Evolutionary conservation across 1,140 invertebrate genomes (phyloP).

Genomic region (Bombus waltoni): DNA sequence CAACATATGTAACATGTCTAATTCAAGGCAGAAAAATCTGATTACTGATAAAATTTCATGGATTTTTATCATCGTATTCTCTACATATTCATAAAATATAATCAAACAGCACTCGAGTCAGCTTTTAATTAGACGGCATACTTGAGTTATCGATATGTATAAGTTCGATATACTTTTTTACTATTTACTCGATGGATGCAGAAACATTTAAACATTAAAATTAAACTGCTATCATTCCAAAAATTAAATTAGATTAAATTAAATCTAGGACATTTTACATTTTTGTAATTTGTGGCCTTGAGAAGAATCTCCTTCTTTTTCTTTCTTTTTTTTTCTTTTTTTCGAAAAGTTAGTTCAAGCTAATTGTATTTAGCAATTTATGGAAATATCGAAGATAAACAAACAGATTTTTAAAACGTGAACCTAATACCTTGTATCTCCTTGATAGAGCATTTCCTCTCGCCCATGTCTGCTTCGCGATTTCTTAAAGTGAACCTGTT

Average conservation of each 20-base stretch:
- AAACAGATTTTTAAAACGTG: not conserved
- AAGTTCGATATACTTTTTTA: not conserved
- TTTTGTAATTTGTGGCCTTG: not conserved
- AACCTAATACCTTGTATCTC: slow-evolving; percentile 54
- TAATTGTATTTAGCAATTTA: not conserved
- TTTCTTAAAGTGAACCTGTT: slow-evolving; percentile 13
- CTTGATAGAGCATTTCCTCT: not conserved
- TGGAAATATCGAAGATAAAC: not conserved
- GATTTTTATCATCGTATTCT: not conserved
- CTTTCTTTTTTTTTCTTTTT: no score
- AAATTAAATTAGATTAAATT: not conserved
- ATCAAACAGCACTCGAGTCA: not conserved
- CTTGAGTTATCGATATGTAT: not conserved
- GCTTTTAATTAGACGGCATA: not conserved
- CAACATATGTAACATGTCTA: no score
- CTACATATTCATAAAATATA: not conserved
- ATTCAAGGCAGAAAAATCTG: not conserved
- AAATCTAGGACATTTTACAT: not conserved
- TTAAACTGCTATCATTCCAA: no score
- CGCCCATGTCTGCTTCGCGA: slow-evolving; percentile 16
- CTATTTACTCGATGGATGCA: not conserved
- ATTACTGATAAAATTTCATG: not conserved
- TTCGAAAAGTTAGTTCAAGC: no score
- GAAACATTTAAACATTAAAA: not conserved
- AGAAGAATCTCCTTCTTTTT: no score